phyloP scores from a whole-genome alignment of 2,888 invertebrate genomes.

The Heliconius ethilla region DNA sequence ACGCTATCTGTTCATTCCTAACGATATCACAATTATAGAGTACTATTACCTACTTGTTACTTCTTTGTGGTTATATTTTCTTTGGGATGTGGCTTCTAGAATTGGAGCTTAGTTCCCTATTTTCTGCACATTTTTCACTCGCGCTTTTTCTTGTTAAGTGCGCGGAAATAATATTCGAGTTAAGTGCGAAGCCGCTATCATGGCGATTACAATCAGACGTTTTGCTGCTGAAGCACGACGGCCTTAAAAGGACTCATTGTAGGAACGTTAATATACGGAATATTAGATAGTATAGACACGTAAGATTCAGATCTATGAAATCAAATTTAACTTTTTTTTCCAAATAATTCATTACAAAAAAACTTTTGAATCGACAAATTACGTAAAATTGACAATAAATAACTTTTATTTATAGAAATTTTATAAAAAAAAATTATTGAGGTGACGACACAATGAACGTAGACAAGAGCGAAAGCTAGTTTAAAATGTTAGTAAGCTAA shows the following conservation, averaged over 20 bases:
- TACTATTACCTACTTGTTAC: background rate
- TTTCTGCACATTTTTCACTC: too few species aligned
- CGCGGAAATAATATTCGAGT: too few species aligned
- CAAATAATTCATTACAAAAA: too few species aligned
- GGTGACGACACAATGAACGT: background rate
- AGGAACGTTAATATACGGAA: too few species aligned
- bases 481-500: background rate
- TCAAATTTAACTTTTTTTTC: too few species aligned
- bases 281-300: too few species aligned
- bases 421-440: background rate
- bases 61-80: background rate
- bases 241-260: too few species aligned
- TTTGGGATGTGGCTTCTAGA: background rate
- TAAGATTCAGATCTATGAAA: too few species aligned
- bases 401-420: background rate
- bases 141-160: too few species aligned
- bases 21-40: slow-evolving; percentile 12
- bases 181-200: too few species aligned
- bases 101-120: background rate
- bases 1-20: slow-evolving; percentile 17
- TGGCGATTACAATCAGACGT: too few species aligned
- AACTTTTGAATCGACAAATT: background rate
- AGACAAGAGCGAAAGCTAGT: background rate
- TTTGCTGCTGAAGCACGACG: too few species aligned
- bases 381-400: background rate